Percentiles rank a stretch among this genome's conserved stretches.
phyloP scores from a whole-genome alignment of 92 coral and sea anemone genomes.

The Epizoanthus ramosus region DNA sequence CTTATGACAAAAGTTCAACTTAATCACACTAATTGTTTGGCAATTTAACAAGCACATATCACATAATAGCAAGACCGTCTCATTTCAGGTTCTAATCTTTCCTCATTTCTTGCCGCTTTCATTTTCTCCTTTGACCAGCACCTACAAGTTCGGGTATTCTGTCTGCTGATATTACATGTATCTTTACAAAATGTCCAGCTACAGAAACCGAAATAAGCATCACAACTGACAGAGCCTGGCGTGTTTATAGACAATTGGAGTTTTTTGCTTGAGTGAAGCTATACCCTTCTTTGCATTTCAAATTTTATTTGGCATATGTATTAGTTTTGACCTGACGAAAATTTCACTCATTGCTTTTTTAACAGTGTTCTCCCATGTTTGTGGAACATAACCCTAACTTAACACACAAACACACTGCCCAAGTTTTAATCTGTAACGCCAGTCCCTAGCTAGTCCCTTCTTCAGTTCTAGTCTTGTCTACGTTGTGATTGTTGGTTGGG shows the following conservation, averaged over 20 bases:
- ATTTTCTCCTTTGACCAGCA: not conserved
- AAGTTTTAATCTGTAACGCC: too few species aligned
- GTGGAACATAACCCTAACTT: not conserved
- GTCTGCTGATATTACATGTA: not conserved
- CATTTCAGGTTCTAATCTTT: not conserved
- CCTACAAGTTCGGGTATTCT: not conserved
- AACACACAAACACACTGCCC: too few species aligned
- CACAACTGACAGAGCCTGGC: not conserved
- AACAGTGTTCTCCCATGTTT: not conserved
- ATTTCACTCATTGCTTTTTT: too few species aligned
- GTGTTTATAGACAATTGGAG: constrained; percentile 28
- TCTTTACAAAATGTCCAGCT: not conserved
- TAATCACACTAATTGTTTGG: constrained; percentile 31
- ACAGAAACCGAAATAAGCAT: not conserved
- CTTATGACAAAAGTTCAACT: constrained; percentile 14
- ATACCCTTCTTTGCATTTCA: constrained; percentile 17
- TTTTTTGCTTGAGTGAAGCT: constrained; percentile 25
- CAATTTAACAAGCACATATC: constrained; percentile 22
- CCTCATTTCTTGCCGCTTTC: not conserved
- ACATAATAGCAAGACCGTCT: not conserved
- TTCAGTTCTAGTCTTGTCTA: too few species aligned
- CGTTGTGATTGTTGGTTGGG: too few species aligned
- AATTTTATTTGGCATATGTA: constrained; percentile 20
- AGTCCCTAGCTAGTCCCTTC: too few species aligned
- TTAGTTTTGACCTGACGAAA: not conserved